These are phyloP conservation scores for Phyllopteryx taeniolatus DNA, from an alignment of 2,113 vertebrate genomes.

Conservation along the genomic window DNA sequence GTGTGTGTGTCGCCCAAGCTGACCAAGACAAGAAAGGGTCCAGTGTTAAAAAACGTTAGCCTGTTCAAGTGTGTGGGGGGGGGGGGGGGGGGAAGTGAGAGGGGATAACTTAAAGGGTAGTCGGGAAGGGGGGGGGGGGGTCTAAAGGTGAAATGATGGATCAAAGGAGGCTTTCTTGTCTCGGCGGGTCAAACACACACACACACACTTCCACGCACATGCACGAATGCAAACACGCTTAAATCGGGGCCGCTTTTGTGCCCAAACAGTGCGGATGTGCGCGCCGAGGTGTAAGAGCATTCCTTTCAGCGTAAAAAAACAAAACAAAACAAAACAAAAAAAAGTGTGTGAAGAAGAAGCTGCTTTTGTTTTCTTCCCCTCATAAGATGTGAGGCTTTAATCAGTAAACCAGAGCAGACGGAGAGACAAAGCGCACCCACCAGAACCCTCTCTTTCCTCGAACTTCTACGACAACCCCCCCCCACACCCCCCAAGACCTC, in stretches of 20 bases:
- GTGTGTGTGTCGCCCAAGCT: slow-evolving; percentile 61
- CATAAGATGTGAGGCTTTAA: slow-evolving; percentile 29
- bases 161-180: slow-evolving; percentile 79
- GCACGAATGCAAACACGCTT: slow-evolving; percentile 45
- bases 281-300: slow-evolving; percentile 6
- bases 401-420: slow-evolving; percentile 24
- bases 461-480: not conserved
- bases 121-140: slow-evolving; percentile 14
- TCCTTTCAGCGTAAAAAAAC: slow-evolving; percentile 9
- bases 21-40: slow-evolving; percentile 82
- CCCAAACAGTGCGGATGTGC: slow-evolving; percentile 1
- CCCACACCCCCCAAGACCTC: slow-evolving; percentile 12
- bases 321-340: not conserved
- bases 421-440: not conserved
- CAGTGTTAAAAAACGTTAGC: slow-evolving; percentile 79
- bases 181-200: slow-evolving; percentile 26
- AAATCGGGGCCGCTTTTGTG: slow-evolving; percentile 19
- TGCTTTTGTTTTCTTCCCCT: slow-evolving; percentile 19
- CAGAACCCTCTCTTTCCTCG: not conserved
- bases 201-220: slow-evolving; percentile 19
- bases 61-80: slow-evolving; percentile 62
- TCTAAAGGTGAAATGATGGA: slow-evolving; percentile 64
- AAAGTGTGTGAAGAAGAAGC: slow-evolving; percentile 23
- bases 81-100: slow-evolving; percentile 8
- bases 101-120: slow-evolving; percentile 31